Evolutionary conservation across 1,140 invertebrate genomes (phyloP), one percentile per base, ranked within the genome.

Genomic region (Drosophila lacertosa): DNA sequence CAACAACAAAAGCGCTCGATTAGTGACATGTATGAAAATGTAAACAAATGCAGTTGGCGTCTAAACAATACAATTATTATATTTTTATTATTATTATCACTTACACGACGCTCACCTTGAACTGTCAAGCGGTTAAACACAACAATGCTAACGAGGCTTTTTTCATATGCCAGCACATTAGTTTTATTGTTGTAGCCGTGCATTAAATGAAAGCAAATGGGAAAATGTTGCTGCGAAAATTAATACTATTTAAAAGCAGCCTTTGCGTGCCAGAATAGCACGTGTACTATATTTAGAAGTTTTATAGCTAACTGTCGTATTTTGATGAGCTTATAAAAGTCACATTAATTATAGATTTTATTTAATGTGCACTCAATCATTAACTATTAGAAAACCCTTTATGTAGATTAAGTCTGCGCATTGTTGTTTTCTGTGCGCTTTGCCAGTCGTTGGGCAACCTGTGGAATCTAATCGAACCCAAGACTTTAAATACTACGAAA

Each of bases 11-110:
- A 29, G 6, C 35, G 9, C 60, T 22, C 35, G 13, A 51, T 66
- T 66, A 71, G 58, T 35, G 45, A 40, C 63, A 66, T 53, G 47
- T 53, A 74, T 58, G 81, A 66, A 50, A 86, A 84, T 77, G 81
- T 86, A 84, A 84, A 84, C 81, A 84, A 84, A 84, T 81, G 60
- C 48, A 53, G 37, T 32, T 53, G 22, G 44, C 22, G 33, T 39
- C 13, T 37, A 47, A 62, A 62, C 57, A 73, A 62, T 54, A 40
- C 51, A 18, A 54, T 57, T 64, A 57, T 55, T 57, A 16, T 57
- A 16, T 50, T 40, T 40, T 18, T 55, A 20, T 48, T 29, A 9
- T 6, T 29, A 29, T 29, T 29, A 7, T 29, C 26, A 29, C 40
- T 55, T 33, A 26, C 4, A 48, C 45, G 2, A 10, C 9, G 29